A percentile compares a stretch with the other conserved stretches of the same genome.
phyloP scores from a whole-genome alignment of 2,888 invertebrate genomes.

The Andricus quercusramuli region DNA sequence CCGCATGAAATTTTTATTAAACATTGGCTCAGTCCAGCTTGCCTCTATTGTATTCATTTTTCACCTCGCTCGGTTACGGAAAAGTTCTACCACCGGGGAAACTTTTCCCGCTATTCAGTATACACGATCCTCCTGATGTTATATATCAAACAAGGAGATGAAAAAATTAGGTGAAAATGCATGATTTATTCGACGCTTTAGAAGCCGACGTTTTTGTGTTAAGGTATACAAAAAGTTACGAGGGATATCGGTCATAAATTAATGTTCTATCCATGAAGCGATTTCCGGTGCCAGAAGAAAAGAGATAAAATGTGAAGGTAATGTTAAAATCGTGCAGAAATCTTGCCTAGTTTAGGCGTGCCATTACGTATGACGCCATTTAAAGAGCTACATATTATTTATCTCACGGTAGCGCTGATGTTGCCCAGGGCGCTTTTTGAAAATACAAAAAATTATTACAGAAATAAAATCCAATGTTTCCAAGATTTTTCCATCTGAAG shows the following conservation, averaged over 20 bases:
- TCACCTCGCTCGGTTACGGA: not conserved
- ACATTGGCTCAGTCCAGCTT: constrained; percentile 5
- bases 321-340: not conserved
- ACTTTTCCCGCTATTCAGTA: constrained; percentile 15
- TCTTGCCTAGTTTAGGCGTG: too few relatives aligned
- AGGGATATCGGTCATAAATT: not conserved
- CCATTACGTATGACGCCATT: too few relatives aligned
- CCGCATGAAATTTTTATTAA: constrained; percentile 36
- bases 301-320: not conserved
- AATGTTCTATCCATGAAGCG: not conserved
- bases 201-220: not conserved
- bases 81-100: not conserved
- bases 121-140: constrained; percentile 18
- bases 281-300: not conserved
- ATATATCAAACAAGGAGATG: not conserved
- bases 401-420: too few relatives aligned
- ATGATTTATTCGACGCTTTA: constrained; percentile 27
- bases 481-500: too few relatives aligned
- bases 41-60: constrained; percentile 31
- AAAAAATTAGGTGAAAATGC: constrained; percentile 13
- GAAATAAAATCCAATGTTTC: too few relatives aligned
- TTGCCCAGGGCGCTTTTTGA: too few relatives aligned
- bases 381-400: too few relatives aligned
- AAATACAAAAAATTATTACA: too few relatives aligned
- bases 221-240: not conserved